Conservation (phyloP, 1,140 invertebrate genomes). For the Apocrypta bakeri region DNA sequence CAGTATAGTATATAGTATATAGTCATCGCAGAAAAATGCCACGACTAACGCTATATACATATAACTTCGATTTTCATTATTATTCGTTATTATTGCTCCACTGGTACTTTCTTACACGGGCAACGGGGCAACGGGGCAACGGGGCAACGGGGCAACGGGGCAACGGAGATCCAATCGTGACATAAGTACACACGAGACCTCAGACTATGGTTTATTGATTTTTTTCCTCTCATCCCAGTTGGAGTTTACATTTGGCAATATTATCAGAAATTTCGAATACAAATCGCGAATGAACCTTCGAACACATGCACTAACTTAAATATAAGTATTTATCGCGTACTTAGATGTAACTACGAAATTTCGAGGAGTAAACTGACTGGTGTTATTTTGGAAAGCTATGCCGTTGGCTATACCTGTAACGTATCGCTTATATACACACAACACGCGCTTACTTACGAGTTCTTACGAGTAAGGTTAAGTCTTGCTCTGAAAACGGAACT, state of each 20-base stretch:
- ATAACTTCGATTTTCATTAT: no score
- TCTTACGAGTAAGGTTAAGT: constrained; percentile 42
- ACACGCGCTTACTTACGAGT: no score
- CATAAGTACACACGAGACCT: not conserved
- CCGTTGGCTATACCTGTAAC: not conserved
- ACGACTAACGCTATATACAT: no score
- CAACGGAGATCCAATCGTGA: not conserved
- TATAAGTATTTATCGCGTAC: not conserved
- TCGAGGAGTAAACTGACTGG: not conserved
- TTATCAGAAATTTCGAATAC: not conserved
- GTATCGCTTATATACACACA: no score
- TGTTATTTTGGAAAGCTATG: constrained; percentile 3
- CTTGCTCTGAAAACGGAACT: not conserved
- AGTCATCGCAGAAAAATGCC: no score
- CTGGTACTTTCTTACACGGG: not conserved
- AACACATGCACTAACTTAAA: not conserved
- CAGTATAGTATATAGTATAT: no score
- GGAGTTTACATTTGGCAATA: not conserved
- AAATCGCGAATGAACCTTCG: not conserved
- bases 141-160: no score
- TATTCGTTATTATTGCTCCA: not conserved
- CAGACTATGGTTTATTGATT: constrained; percentile 23
- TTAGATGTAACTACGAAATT: not conserved
- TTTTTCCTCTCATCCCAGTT: not conserved
- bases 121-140: no score